Conservation (phyloP, 2,888 invertebrate species). For the Octonoba sinensis region DNA sequence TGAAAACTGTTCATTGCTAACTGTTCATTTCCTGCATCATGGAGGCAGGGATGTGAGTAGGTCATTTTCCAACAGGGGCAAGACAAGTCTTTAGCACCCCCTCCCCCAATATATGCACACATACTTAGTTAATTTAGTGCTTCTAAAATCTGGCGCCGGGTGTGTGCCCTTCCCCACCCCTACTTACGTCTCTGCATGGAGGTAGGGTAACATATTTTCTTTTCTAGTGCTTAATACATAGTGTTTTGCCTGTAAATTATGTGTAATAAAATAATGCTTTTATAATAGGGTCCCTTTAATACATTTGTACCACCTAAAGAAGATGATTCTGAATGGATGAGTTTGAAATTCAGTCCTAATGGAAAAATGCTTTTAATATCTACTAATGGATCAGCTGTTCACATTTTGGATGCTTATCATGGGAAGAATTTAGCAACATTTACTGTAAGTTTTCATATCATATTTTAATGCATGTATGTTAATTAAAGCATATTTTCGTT, state of each 20-base stretch:
- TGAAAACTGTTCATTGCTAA: too few relatives aligned
- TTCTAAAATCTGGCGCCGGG: too few relatives aligned
- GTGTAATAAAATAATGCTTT: neutral
- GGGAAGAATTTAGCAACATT: slow-evolving; percentile 94
- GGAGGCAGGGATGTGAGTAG: too few relatives aligned
- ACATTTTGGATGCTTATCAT: slow-evolving; percentile 97
- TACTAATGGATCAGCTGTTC: slow-evolving; percentile 94
- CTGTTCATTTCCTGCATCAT: too few relatives aligned
- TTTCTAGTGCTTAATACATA: too few relatives aligned
- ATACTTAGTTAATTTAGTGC: too few relatives aligned
- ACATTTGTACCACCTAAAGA: slow-evolving; percentile 96
- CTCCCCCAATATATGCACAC: too few relatives aligned
- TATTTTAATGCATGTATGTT: neutral
- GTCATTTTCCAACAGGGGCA: too few relatives aligned
- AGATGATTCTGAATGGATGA: slow-evolving; percentile 98
- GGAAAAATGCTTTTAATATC: slow-evolving; percentile 97
- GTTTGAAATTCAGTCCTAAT: slow-evolving; percentile 95
- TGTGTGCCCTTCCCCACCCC: too few relatives aligned
- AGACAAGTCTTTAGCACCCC: too few relatives aligned
- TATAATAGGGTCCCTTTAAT: slow-evolving; percentile 82
- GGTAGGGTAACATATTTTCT: too few relatives aligned
- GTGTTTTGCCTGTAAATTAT: neutral
- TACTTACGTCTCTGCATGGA: too few relatives aligned
- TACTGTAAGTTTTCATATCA: slow-evolving; percentile 72
- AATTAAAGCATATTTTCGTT: neutral